Base-by-base conservation (phyloP, 2,888 invertebrate species). In the Nymphalis polychloros region DNA sequence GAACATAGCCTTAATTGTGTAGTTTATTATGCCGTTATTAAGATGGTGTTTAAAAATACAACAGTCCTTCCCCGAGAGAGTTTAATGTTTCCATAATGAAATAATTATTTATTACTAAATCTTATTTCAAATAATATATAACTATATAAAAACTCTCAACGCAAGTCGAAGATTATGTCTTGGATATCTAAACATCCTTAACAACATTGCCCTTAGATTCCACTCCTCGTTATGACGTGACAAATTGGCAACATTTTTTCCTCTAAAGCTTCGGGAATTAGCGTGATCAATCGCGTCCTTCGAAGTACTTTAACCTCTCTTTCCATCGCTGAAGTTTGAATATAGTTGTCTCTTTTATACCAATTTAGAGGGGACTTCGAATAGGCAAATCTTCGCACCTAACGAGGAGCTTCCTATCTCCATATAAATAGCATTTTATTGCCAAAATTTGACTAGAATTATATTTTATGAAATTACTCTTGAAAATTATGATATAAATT, bases 241-340 rank as follows among this genome's bases (percentile, higher is more conserved):
- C 88, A 90, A 90, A 90, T 90, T 84, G 85, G 78, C 77, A 85
- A 83, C 86, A 89, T 86, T 91, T 89, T 89, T 76, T 57, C 35
- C 71, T 80, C 79, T 78, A 79, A 85, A 87, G 85, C 87, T 83
- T 79, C 79, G 79, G 77, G 88, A 90, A 90, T 90, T 89, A 89
- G 84, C 85, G 87, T 88, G 89, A 91, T 92, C 90, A 89, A 91
- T 90, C 86, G 87, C 85, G 82, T 81, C 85, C 84, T 86, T 86
- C 83, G 85, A 83, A 83, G 84, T 81, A 81, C 82, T 81, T 82
- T 79, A 81, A 81, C 79, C 80, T 79, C 78, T 63, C 73, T 82
- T 81, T 81, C 78, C 74, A 77, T 81, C 77, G 60, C 75, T 75
- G 78, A 73, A 70, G 62, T 66, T 63, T 59, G 70, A 62, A 70